Evolutionary conservation across 2,113 vertebrate species (phyloP), one percentile per base, ranked within the genome.

Genomic region (Pseudorhombus dupliciocellatus): DNA sequence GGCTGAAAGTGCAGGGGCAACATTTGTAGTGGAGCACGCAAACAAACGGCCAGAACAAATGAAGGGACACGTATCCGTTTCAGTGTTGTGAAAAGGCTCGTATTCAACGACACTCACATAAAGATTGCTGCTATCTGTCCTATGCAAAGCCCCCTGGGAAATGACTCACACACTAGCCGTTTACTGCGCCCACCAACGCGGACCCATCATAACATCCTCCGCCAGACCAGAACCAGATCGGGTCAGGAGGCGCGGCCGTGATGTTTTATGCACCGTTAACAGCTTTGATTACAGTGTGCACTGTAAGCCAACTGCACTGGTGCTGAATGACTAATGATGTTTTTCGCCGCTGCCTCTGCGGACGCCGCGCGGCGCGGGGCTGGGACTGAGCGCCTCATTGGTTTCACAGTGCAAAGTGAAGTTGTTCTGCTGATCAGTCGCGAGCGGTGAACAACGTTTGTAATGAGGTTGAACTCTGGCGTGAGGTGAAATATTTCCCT

Each of bases 61-160:
- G 59, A 85, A 77, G 73, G 53, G 21, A 81, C 77, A 66, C 81
- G 73, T 77, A 69, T 79, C 84, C 84, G 77, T 85, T 83, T 66
- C 22, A 67, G 57, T 51, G 54, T 55, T 55, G 28, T 48, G 67
- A 73, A 83, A 68, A 75, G 64, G 55, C 53, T 84, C 57, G 48
- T 37, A 54, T 28, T 34, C 64, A 42, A 73, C 58, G 70, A 60
- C 7, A 4, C 63, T 73, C 61, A 67, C 80, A 61, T 61, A 44
- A 67, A 77, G 70, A 81, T 72, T 64, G 52, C 59, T 66, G 56
- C 61, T 86, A 82, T 84, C 85, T 80, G 68, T 72, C 42, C 78
- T 51, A 50, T 68, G 77, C 64, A 79, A 81, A 75, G 64, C 54
- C 73, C 48, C 7, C 40, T 60, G 80, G 69, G 74, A 84, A 71